Conservation (phyloP, 2,113 vertebrate genomes). For the Pelusios castaneus region DNA sequence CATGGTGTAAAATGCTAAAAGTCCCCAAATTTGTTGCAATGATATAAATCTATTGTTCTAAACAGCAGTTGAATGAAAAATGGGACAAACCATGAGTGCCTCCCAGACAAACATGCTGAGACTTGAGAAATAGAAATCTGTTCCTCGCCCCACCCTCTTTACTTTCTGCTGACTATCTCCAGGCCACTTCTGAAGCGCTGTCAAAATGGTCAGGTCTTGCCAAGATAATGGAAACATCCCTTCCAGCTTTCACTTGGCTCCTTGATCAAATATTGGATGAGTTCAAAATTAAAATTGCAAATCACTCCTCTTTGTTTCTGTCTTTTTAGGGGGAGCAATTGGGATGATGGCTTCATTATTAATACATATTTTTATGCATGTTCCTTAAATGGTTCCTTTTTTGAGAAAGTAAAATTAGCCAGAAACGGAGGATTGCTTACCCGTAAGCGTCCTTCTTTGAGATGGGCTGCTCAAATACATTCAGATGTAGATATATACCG, state of each 20-base stretch:
- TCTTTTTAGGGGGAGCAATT: not conserved
- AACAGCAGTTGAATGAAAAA: not conserved
- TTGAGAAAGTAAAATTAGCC: not conserved
- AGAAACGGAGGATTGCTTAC: too few species aligned
- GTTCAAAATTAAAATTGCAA: not conserved
- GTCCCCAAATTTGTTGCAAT: not conserved
- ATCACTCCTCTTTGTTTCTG: not conserved
- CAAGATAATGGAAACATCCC: not conserved
- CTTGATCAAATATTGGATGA: not conserved
- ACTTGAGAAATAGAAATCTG: not conserved
- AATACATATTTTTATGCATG: not conserved
- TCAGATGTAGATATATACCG: too few species aligned
- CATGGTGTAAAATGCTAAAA: not conserved
- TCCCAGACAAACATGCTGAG: not conserved
- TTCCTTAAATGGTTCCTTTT: not conserved
- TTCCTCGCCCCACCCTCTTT: too few species aligned
- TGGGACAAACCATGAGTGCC: not conserved
- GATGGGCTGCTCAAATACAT: too few species aligned
- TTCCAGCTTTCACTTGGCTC: not conserved
- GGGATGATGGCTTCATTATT: not conserved
- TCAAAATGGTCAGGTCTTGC: rapidly evolving
- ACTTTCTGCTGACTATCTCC: not conserved
- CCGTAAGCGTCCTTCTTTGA: too few species aligned
- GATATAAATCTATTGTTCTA: not conserved
- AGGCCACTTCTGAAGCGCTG: not conserved